Percentiles rank a stretch among this genome's conserved stretches.
Evolutionary conservation across 2,113 vertebrate species (phyloP).

Genomic region (Bujurquina vittata): DNA sequence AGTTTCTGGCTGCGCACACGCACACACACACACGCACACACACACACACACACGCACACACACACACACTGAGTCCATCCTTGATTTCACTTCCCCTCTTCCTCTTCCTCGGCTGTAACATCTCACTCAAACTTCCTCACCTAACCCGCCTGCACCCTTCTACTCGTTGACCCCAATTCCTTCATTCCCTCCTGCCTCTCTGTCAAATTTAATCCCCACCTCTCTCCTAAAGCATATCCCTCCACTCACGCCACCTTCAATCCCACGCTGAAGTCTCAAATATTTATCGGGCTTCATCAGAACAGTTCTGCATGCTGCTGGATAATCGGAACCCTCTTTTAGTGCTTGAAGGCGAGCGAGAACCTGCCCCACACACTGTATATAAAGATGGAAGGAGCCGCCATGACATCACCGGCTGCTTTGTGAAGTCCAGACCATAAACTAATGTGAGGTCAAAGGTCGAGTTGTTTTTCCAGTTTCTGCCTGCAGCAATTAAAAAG

Average conservation of each 20-base stretch:
- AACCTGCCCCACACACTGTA: background rate
- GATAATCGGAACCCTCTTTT: too few relatives aligned
- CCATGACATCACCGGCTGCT: background rate
- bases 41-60: too few relatives aligned
- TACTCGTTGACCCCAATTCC: conserved; percentile 24
- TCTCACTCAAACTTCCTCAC: conserved; percentile 32
- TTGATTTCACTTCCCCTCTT: conserved; percentile 29
- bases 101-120: conserved; percentile 13
- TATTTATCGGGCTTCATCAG: background rate
- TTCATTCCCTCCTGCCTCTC: conserved; percentile 6
- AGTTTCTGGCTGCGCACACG: background rate
- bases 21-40: too few relatives aligned
- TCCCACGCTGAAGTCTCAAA: background rate
- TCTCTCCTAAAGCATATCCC: background rate
- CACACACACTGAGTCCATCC: conserved; percentile 4
- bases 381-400: background rate
- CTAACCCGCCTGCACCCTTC: conserved; percentile 7
- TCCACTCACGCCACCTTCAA: background rate
- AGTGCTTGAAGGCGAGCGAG: too few relatives aligned
- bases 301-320: background rate
- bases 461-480: background rate
- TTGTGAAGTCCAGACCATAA: background rate
- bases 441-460: background rate
- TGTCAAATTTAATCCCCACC: conserved; percentile 30
- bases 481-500: background rate